phyloP scores from a whole-genome alignment of 2,113 vertebrate species.

The Corvus moneduloides region DNA sequence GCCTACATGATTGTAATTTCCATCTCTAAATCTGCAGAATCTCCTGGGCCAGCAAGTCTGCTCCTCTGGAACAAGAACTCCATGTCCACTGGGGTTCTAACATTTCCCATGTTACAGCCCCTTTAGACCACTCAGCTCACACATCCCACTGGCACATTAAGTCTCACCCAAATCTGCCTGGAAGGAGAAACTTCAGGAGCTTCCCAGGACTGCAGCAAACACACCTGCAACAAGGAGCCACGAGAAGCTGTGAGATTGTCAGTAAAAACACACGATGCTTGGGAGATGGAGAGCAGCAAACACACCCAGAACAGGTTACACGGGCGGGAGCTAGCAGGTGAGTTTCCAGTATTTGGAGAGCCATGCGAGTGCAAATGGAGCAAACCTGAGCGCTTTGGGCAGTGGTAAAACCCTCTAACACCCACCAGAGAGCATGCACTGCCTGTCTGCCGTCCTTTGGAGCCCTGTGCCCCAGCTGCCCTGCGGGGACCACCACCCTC shows the following conservation, averaged over 20 bases:
- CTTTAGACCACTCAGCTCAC: background rate
- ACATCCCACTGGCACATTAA: background rate
- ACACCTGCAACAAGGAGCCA: background rate
- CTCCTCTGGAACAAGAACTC: background rate
- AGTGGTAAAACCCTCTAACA: too few species aligned
- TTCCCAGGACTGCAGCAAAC: background rate
- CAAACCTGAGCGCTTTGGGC: fast-evolving
- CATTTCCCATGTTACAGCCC: background rate
- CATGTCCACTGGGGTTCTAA: background rate
- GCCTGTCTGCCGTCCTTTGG: fast-evolving
- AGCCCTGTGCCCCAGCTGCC: background rate
- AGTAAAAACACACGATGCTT: fast-evolving
- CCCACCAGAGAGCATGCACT: fast-evolving
- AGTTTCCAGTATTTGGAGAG: background rate
- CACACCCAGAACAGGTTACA: too few species aligned
- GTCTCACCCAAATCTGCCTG: background rate
- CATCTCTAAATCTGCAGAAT: background rate
- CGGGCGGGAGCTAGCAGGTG: fast-evolving
- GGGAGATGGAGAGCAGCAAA: background rate
- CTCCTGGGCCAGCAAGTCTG: background rate
- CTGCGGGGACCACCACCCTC: too few species aligned
- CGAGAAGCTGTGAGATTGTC: background rate
- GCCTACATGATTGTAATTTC: background rate
- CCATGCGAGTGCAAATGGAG: fast-evolving
- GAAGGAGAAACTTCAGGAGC: background rate